Evolutionary conservation across 2,888 invertebrate genomes (phyloP).

Genomic region (Morpho achilles): DNA sequence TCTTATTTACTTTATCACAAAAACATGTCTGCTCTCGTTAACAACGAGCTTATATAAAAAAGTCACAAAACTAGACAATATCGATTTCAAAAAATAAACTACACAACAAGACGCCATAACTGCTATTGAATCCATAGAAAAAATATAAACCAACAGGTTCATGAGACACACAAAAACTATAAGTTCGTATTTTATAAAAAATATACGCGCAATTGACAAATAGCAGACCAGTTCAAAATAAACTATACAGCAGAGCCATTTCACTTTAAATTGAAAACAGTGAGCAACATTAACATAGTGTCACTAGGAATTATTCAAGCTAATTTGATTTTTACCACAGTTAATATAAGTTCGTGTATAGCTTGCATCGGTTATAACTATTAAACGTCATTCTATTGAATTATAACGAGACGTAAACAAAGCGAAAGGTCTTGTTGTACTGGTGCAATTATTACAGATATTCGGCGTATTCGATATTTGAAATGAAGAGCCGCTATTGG

Average conservation of each 20-base stretch:
- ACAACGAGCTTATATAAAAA: not conserved
- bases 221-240: slow-evolving; percentile 4
- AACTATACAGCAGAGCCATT: slow-evolving; percentile 8
- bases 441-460: slow-evolving; percentile 25
- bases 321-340: slow-evolving; percentile 10
- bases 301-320: slow-evolving; percentile 1
- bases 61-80: slow-evolving; percentile 10
- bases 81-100: slow-evolving; percentile 16
- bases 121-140: slow-evolving; percentile 13
- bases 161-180: slow-evolving; percentile 11
- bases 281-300: not conserved
- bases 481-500: slow-evolving; percentile 48
- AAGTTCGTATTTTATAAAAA: slow-evolving; percentile 9
- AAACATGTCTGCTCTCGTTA: too few relatives aligned
- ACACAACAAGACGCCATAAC: slow-evolving; percentile 16
- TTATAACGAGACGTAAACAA: slow-evolving; percentile 3
- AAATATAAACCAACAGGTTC: slow-evolving; percentile 14
- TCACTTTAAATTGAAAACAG: slow-evolving; percentile 10
- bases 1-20: too few relatives aligned
- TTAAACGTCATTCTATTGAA: slow-evolving; percentile 5
- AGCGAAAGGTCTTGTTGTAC: slow-evolving; percentile 14
- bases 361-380: slow-evolving; percentile 4
- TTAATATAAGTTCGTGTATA: slow-evolving; percentile 4
- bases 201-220: slow-evolving; percentile 6
- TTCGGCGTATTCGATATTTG: slow-evolving; percentile 25